These are phyloP conservation scores for Caenorhabditis tropicalis DNA, from an alignment of 1,140 invertebrate species.

Conservation along the genomic window DNA sequence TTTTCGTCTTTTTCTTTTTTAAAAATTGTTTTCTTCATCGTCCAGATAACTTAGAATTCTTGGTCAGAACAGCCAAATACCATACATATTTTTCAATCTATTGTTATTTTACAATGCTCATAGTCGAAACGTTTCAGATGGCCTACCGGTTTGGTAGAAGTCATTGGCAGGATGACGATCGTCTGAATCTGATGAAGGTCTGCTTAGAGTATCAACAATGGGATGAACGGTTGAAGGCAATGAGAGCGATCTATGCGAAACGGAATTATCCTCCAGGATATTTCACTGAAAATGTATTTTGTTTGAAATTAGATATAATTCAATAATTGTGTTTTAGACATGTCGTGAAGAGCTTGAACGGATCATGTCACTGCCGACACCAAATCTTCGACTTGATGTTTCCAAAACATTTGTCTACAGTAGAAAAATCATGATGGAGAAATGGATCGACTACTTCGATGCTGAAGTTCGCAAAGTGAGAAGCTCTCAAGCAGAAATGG, in stretches of 20 bases:
- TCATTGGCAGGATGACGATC: neutral
- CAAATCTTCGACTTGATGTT: neutral
- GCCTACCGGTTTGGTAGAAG: conserved; percentile 2
- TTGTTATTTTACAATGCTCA: neutral
- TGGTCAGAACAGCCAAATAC: no score
- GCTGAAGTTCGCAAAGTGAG: neutral
- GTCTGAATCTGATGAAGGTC: neutral
- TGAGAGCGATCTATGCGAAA: neutral
- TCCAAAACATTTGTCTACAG: neutral
- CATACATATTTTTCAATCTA: no score
- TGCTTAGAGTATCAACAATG: neutral
- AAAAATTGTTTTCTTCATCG: neutral
- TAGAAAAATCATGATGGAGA: conserved; percentile 12
- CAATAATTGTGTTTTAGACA: neutral
- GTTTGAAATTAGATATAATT: neutral
- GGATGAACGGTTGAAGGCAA: neutral
- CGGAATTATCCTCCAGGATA: neutral
- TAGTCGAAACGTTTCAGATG: neutral
- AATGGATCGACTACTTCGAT: conserved; percentile 27
- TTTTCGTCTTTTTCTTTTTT: neutral
- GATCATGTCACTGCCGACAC: neutral
- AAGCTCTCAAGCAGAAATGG: neutral
- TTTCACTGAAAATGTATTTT: conserved; percentile 23
- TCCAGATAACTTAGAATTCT: no score
- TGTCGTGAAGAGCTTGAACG: conserved; percentile 32